Evolutionary conservation across 1,140 invertebrate species (phyloP).

Genomic region (Nasonia vitripennis): DNA sequence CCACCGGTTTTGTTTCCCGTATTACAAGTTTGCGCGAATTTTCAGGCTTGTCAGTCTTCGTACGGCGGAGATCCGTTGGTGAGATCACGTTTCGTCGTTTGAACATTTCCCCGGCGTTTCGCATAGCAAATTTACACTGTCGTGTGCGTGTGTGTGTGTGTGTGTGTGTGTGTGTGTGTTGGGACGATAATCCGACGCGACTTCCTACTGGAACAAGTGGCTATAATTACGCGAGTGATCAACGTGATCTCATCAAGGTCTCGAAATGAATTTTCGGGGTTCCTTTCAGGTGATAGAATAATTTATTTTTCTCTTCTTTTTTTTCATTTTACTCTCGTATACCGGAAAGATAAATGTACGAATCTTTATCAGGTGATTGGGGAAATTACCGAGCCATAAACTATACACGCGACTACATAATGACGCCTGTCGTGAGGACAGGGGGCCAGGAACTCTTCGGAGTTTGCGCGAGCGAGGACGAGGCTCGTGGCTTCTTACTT

Average conservation of each 20-base stretch:
- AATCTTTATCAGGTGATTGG: conserved; percentile 45
- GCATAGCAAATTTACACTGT: conserved; percentile 31
- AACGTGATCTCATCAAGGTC: conserved; percentile 51
- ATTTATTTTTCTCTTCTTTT: conserved; percentile 28
- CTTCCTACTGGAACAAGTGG: background rate
- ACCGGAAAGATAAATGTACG: conserved; percentile 41
- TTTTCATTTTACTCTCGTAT: conserved; percentile 19
- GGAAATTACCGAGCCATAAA: conserved; percentile 52
- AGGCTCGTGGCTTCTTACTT: conserved; percentile 50
- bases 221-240: background rate
- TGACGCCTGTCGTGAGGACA: conserved; percentile 61
- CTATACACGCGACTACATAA: conserved; percentile 57
- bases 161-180: background rate
- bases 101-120: background rate
- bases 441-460: conserved; percentile 67
- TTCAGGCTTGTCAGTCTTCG: conserved; percentile 64
- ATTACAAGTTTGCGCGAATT: conserved; percentile 44
- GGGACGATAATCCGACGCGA: background rate
- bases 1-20: background rate
- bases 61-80: conserved; percentile 56
- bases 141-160: background rate
- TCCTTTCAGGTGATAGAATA: conserved; percentile 43
- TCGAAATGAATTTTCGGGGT: conserved; percentile 38
- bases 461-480: conserved; percentile 64
- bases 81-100: conserved; percentile 53